phyloP scores from a whole-genome alignment of 2,113 vertebrate species.

The Labrus mixtus region DNA sequence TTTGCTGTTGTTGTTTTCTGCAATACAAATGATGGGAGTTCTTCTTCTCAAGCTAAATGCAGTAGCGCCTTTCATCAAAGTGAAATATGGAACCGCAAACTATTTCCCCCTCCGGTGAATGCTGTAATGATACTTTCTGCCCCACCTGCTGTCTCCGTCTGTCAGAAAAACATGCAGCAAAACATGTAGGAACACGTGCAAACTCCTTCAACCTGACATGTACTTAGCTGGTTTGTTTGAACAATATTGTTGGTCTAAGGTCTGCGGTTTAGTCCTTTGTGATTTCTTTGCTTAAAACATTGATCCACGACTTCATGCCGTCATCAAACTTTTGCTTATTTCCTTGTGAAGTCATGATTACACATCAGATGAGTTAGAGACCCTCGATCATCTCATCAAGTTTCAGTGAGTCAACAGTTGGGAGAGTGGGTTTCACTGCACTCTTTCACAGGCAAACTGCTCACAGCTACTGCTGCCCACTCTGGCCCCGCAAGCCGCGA shows the following conservation, averaged over 20 bases:
- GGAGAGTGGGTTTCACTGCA: not conserved
- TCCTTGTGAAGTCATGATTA: not conserved
- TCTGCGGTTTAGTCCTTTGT: no score
- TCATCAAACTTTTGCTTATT: not conserved
- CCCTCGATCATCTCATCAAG: no score
- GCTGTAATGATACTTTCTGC: not conserved
- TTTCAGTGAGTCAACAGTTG: not conserved
- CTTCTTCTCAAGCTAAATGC: not conserved
- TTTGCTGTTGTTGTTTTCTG: not conserved
- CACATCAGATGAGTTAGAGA: not conserved
- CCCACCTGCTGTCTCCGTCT: not conserved
- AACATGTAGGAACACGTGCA: not conserved
- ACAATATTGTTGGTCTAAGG: not conserved
- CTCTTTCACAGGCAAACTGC: not conserved
- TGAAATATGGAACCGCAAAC: not conserved
- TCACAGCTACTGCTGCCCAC: not conserved
- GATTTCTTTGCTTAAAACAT: not conserved
- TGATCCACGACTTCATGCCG: no score
- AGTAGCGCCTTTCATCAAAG: not conserved
- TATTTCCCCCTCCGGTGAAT: constrained; percentile 18
- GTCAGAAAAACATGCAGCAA: not conserved
- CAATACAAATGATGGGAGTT: not conserved
- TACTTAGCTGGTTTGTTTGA: not conserved
- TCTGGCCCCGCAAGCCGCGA: not conserved
- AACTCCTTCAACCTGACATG: not conserved